phyloP scores from a whole-genome alignment of 1,140 invertebrate species.

The Magallana gigas region DNA sequence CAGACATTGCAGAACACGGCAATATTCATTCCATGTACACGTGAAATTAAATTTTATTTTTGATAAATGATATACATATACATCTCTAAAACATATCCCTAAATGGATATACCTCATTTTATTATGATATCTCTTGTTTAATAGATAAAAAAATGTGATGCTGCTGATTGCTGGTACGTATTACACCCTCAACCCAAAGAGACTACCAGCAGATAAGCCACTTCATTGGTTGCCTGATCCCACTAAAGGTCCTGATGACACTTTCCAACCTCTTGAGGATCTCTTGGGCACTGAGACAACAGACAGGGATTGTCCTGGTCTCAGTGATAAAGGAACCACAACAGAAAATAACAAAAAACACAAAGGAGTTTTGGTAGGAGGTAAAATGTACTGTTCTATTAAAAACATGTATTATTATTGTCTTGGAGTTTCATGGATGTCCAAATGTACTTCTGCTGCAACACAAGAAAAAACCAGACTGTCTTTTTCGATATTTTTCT shows the following conservation, averaged over 20 bases:
- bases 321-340: not conserved
- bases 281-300: constrained; percentile 1
- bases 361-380: not conserved
- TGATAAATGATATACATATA: not conserved
- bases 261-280: too few species aligned
- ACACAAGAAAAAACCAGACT: not conserved
- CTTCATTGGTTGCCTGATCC: too few species aligned
- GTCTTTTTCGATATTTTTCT: not conserved
- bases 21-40: constrained; percentile 37
- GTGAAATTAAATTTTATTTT: constrained; percentile 12
- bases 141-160: constrained; percentile 45
- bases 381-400: not conserved
- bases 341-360: constrained; percentile 3
- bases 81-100: not conserved
- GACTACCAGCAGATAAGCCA: not conserved
- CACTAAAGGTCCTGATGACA: too few species aligned
- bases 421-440: not conserved
- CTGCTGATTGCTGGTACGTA: constrained; percentile 37
- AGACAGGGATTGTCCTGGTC: constrained; percentile 12
- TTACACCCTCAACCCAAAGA: constrained; percentile 8
- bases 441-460: not conserved
- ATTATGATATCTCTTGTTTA: not conserved
- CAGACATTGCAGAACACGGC: constrained; percentile 2
- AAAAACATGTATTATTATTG: not conserved
- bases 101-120: not conserved